phyloP scores from a whole-genome alignment of 2,888 invertebrate species.

The Drosophila mercatorum region DNA sequence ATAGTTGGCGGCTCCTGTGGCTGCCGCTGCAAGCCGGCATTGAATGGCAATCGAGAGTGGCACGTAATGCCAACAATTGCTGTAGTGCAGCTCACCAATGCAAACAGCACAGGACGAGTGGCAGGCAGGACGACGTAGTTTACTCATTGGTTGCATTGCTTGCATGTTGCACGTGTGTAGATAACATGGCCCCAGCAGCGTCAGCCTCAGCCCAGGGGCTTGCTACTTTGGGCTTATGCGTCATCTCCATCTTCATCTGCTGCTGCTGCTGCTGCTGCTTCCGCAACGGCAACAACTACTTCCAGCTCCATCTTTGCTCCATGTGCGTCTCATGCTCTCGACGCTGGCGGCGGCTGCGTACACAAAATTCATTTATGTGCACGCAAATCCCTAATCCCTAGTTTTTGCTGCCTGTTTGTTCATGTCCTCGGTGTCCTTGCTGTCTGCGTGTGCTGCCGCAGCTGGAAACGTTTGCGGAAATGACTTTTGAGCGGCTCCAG shows the following conservation, averaged over 20 bases:
- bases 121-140: slow-evolving; percentile 24
- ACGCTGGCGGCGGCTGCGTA: slow-evolving; percentile 57
- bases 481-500: slow-evolving; percentile 78
- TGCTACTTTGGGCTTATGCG: slow-evolving; percentile 29
- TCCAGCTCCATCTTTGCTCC: slow-evolving; percentile 10
- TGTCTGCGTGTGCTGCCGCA: slow-evolving; percentile 28
- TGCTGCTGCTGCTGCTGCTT: neutral
- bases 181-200: slow-evolving; percentile 49
- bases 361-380: slow-evolving; percentile 80
- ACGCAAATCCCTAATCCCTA: slow-evolving; percentile 80
- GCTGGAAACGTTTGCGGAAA: slow-evolving; percentile 78
- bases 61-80: slow-evolving; percentile 83
- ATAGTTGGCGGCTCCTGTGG: slow-evolving; percentile 68
- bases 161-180: slow-evolving; percentile 78
- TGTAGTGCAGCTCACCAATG: slow-evolving; percentile 66
- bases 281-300: neutral
- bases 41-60: slow-evolving; percentile 81
- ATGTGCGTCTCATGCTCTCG: slow-evolving; percentile 23
- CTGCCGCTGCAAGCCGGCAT: slow-evolving; percentile 49
- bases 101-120: slow-evolving; percentile 43
- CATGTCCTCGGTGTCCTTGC: slow-evolving; percentile 33
- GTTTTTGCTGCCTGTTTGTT: slow-evolving; percentile 75
- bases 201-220: neutral
- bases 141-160: slow-evolving; percentile 65
- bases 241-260: neutral